Evolutionary conservation across 2,888 invertebrate species (phyloP).

Genomic region (Ormyrus nitidulus): DNA sequence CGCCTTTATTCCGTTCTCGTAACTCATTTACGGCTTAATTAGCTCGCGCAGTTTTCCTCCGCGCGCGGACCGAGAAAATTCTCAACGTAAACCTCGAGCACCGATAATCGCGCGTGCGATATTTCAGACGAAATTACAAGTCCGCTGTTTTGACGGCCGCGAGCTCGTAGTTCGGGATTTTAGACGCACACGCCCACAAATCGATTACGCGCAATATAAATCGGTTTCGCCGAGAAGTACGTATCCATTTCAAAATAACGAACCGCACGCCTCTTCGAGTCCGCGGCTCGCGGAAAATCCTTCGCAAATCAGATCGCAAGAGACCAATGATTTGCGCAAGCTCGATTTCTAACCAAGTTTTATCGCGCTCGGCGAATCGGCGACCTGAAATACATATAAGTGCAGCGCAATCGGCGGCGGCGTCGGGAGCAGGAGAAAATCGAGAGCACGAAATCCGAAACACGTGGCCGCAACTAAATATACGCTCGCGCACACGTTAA

Average conservation of each 20-base stretch:
- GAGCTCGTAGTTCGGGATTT: too few species aligned
- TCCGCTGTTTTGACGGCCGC: too few species aligned
- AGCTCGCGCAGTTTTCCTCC: too few species aligned
- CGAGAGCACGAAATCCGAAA: background rate
- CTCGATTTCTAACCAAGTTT: constrained; percentile 30
- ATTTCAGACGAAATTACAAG: too few species aligned
- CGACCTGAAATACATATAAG: background rate
- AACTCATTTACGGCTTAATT: too few species aligned
- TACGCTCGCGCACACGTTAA: background rate
- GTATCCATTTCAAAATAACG: constrained; percentile 22
- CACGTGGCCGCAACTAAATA: background rate
- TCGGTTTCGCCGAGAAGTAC: background rate
- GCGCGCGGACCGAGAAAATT: too few species aligned
- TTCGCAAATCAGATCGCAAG: background rate
- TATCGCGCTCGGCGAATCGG: constrained; percentile 9
- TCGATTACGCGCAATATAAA: constrained; percentile 28
- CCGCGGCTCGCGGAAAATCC: background rate
- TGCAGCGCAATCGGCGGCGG: background rate
- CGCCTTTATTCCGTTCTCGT: too few species aligned
- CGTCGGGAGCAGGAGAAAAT: background rate
- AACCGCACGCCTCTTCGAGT: background rate
- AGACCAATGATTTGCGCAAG: background rate
- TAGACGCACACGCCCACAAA: background rate
- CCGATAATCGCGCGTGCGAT: too few species aligned
- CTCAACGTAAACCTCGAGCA: too few species aligned